A percentile compares a stretch with the other conserved stretches of the same genome.
Conservation (phyloP, 2,888 invertebrate genomes). For the Tipula vernalis region DNA sequence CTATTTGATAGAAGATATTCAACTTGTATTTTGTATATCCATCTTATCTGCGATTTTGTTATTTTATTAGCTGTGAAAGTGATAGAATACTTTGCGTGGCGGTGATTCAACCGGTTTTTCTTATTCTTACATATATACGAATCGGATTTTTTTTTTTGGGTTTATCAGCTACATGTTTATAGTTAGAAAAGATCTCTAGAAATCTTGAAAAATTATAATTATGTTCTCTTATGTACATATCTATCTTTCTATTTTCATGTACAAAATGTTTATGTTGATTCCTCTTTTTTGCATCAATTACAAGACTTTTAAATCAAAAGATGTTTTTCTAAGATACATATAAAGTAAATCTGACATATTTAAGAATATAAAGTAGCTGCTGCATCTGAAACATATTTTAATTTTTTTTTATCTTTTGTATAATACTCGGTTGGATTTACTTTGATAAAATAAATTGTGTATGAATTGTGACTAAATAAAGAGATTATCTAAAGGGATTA, state of each 20-base stretch:
- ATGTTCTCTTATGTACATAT: not conserved
- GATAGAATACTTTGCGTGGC: not conserved
- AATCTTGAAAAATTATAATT: not conserved
- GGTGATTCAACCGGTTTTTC: not conserved
- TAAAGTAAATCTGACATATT: not conserved
- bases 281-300: not conserved
- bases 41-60: not conserved
- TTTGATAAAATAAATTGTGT: not conserved
- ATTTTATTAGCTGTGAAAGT: not conserved
- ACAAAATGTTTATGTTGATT: not conserved
- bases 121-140: not conserved
- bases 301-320: not conserved
- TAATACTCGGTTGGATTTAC: not conserved
- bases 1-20: not conserved
- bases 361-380: not conserved
- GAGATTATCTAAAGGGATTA: not conserved
- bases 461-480: not conserved
- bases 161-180: too few relatives aligned
- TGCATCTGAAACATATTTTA: not conserved
- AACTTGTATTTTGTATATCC: not conserved
- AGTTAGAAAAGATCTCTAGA: not conserved
- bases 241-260: not conserved
- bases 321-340: not conserved
- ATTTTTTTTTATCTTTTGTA: not conserved
- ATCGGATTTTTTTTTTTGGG: not conserved